Percentiles rank a stretch among this genome's conserved stretches.
phyloP scores from a whole-genome alignment of 2,888 invertebrate species.

The Thumatha senex region DNA sequence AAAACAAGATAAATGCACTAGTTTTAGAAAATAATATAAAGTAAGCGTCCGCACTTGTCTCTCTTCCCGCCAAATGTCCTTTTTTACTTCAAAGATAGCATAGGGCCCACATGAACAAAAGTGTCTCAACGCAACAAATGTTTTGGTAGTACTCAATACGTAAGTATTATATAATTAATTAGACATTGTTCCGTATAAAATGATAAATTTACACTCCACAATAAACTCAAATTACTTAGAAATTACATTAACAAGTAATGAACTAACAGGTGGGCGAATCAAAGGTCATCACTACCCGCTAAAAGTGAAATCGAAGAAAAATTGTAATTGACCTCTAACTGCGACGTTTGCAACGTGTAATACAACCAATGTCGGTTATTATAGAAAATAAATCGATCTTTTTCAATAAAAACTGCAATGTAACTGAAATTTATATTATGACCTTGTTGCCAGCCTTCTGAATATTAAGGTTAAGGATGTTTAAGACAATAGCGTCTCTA shows the following conservation, averaged over 20 bases:
- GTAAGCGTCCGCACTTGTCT: no score
- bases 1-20: no score
- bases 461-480: constrained; percentile 51
- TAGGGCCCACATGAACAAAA: no score
- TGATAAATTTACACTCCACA: not conserved
- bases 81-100: no score
- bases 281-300: constrained; percentile 28
- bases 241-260: constrained; percentile 20
- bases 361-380: constrained; percentile 14
- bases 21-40: no score
- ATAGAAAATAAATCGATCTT: not conserved
- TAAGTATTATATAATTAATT: no score
- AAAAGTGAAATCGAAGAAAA: constrained; percentile 38
- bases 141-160: no score
- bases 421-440: constrained; percentile 40
- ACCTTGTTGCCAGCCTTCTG: constrained; percentile 57
- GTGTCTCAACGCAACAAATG: no score
- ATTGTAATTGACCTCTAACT: constrained; percentile 17
- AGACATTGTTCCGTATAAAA: no score
- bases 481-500: constrained; percentile 45
- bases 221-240: constrained; percentile 13
- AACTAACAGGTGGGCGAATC: constrained; percentile 31
- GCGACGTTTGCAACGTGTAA: constrained; percentile 2
- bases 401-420: constrained; percentile 10
- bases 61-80: no score